Evolutionary conservation across 2,888 invertebrate species (phyloP).

Genomic region (Metacarcinus magister): DNA sequence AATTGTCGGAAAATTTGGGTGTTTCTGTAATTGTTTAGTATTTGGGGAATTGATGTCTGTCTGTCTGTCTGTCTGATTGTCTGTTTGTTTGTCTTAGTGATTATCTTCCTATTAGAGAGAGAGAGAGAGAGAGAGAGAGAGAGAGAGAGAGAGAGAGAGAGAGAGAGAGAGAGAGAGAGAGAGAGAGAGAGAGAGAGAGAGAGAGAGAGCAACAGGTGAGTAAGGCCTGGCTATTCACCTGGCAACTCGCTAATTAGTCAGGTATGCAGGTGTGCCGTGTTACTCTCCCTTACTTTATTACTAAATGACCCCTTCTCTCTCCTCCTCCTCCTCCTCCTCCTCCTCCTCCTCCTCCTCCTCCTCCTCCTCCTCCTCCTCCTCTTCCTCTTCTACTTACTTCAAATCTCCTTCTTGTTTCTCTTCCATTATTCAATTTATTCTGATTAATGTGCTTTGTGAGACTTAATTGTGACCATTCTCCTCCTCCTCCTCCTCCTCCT

Average conservation of each 20-base stretch:
- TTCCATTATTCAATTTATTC: constrained; percentile 48
- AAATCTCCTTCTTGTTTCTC: constrained; percentile 30
- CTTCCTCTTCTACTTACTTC: background rate
- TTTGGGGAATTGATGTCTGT: background rate
- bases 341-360: constrained; percentile 4
- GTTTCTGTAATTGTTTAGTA: background rate
- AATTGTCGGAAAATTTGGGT: background rate
- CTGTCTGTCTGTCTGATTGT: background rate
- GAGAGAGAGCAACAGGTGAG: constrained; percentile 27
- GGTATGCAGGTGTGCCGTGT: constrained; percentile 41
- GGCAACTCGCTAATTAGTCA: constrained; percentile 49
- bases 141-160: constrained; percentile 47
- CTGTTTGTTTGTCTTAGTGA: background rate
- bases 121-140: too few species aligned
- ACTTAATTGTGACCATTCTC: constrained; percentile 7
- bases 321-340: background rate
- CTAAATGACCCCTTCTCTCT: constrained; percentile 33
- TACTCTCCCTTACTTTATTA: constrained; percentile 41
- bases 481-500: constrained; percentile 19
- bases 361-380: constrained; percentile 21
- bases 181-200: constrained; percentile 62
- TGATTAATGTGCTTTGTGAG: constrained; percentile 45
- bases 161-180: constrained; percentile 63
- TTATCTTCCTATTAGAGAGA: too few species aligned
- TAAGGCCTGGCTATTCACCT: background rate